phyloP scores from a whole-genome alignment of 35 echinoderm and acorn worm species.

The Patiria miniata region DNA sequence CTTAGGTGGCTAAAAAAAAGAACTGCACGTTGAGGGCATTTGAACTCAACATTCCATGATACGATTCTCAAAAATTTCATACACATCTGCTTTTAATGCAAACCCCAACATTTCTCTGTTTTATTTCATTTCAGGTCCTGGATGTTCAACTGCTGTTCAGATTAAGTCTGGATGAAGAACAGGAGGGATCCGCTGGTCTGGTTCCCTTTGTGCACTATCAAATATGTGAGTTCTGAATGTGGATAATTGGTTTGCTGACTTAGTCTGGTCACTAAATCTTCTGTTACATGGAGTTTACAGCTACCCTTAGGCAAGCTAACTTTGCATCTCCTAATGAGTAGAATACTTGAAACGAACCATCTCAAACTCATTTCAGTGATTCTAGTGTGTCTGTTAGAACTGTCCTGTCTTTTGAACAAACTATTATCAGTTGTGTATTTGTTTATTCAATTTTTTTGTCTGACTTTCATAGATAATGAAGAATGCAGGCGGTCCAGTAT shows the following conservation, averaged over 20 bases:
- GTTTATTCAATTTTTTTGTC: not conserved
- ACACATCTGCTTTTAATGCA: no score
- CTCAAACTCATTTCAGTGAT: no score
- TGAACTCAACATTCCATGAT: not conserved
- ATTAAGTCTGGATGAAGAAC: slow-evolving; percentile 53
- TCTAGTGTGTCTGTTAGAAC: no score
- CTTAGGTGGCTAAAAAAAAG: no score
- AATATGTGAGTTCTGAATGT: slow-evolving; percentile 48
- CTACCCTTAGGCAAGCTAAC: not conserved
- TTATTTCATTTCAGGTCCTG: slow-evolving; percentile 47
- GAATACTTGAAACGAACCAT: not conserved
- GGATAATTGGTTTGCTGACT: not conserved
- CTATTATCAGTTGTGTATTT: not conserved
- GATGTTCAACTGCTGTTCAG: slow-evolving; percentile 61
- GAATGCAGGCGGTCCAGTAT: slow-evolving; percentile 39
- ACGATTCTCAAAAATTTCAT: not conserved
- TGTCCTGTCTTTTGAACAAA: no score
- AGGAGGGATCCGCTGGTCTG: not conserved
- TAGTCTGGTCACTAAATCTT: slow-evolving; percentile 1
- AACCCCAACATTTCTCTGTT: not conserved
- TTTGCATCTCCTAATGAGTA: not conserved
- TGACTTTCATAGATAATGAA: slow-evolving; percentile 9
- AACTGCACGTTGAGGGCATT: no score
- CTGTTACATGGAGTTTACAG: not conserved
- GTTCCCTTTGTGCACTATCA: slow-evolving; percentile 72